Evolutionary conservation across 2,888 invertebrate genomes (phyloP).

Genomic region (Mimachlamys varia): DNA sequence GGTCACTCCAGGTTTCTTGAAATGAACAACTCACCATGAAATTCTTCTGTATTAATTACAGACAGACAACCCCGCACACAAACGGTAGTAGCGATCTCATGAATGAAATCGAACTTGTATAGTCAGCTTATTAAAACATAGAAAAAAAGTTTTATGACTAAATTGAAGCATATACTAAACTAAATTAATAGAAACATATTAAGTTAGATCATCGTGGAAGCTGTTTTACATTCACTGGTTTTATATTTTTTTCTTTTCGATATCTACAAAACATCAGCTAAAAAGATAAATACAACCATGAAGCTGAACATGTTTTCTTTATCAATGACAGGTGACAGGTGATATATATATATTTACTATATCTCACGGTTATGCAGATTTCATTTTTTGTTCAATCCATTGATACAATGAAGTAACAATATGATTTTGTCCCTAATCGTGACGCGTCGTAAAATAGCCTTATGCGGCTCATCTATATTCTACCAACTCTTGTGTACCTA

Average conservation of each 20-base stretch:
- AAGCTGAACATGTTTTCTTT: not conserved
- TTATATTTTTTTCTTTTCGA: too few species aligned
- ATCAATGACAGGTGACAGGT: not conserved
- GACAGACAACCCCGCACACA: not conserved
- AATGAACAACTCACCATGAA: not conserved
- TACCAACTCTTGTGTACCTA: too few species aligned
- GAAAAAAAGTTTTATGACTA: too few species aligned
- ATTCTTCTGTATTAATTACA: not conserved
- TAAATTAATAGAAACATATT: not conserved
- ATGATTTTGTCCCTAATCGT: not conserved
- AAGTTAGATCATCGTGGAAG: not conserved
- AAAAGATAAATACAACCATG: too few species aligned
- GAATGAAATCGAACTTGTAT: too few species aligned
- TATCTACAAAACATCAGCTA: too few species aligned
- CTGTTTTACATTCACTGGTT: not conserved
- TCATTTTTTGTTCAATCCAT: not conserved
- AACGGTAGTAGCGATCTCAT: too few species aligned
- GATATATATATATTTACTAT: not conserved
- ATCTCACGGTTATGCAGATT: not conserved
- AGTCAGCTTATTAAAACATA: too few species aligned
- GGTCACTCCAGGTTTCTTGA: constrained; percentile 10
- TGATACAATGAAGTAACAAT: not conserved
- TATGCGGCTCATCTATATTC: not conserved
- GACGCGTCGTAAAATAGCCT: not conserved
- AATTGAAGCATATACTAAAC: not conserved